Conservation (phyloP, 2,113 vertebrate species). For the Illadopsis cleaveri region DNA sequence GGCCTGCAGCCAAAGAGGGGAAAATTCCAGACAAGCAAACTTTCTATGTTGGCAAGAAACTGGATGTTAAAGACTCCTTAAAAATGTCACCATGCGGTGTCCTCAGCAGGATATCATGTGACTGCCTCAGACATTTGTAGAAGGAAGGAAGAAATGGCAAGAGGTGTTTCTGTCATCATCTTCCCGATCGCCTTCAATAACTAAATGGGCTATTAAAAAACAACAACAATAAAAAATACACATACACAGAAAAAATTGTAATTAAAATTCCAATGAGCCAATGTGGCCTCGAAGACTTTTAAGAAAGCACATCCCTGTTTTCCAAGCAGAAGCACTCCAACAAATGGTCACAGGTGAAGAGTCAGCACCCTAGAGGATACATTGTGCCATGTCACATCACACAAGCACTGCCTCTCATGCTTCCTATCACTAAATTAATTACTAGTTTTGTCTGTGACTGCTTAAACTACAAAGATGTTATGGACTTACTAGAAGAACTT, state of each 20-base stretch:
- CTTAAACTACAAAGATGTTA: background rate
- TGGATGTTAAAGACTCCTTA: background rate
- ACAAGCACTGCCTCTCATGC: background rate
- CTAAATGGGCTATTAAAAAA: background rate
- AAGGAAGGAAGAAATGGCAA: background rate
- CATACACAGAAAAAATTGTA: background rate
- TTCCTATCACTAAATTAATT: background rate
- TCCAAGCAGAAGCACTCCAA: background rate
- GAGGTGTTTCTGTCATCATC: background rate
- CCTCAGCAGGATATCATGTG: background rate
- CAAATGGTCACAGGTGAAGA: background rate
- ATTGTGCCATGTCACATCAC: rapidly evolving
- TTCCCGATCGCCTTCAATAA: background rate
- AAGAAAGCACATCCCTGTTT: background rate
- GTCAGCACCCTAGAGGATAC: background rate
- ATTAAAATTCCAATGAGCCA: background rate
- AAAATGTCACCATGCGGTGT: background rate
- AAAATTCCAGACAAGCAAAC: background rate
- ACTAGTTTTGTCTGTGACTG: background rate
- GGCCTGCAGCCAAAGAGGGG: background rate
- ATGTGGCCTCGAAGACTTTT: background rate
- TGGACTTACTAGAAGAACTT: background rate
- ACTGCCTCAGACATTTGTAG: background rate
- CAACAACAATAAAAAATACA: background rate
- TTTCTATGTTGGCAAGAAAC: background rate